Percentiles rank a stretch among this genome's conserved stretches.
phyloP scores from a whole-genome alignment of 2,113 vertebrate species.

The Argyrosomus japonicus region DNA sequence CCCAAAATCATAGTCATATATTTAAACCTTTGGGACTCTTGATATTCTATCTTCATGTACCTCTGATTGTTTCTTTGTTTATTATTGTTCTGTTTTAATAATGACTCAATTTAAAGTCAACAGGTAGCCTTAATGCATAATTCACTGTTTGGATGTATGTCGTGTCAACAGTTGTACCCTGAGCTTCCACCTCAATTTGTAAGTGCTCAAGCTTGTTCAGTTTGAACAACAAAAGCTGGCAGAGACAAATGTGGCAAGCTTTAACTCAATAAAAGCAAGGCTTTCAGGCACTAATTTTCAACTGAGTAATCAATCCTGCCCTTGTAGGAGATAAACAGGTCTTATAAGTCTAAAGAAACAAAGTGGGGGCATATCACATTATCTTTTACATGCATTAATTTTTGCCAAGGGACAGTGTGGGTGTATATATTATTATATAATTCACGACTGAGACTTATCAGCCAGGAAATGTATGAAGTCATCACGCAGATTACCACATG shows the following conservation, averaged over 20 bases:
- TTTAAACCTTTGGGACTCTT: neutral
- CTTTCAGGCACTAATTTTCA: constrained; percentile 35
- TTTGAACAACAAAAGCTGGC: constrained; percentile 50
- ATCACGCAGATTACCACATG: neutral
- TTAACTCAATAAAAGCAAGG: constrained; percentile 60
- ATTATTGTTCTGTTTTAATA: constrained; percentile 21
- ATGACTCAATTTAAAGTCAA: constrained; percentile 20
- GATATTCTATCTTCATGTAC: neutral
- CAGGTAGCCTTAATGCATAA: constrained; percentile 42
- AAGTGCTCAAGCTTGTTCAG: constrained; percentile 18
- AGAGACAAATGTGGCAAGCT: constrained; percentile 40
- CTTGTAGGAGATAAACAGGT: neutral
- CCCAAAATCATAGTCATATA: neutral
- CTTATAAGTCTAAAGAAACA: constrained; percentile 23
- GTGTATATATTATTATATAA: constrained; percentile 4
- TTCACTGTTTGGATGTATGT: constrained; percentile 43
- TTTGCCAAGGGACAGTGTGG: neutral
- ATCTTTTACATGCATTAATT: neutral
- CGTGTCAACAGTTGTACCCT: constrained; percentile 13
- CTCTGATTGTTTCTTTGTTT: constrained; percentile 14
- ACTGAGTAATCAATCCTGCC: constrained; percentile 45
- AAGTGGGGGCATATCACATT: neutral
- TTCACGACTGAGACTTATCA: constrained; percentile 7
- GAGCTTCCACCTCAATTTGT: neutral
- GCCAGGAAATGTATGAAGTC: constrained; percentile 1